phyloP scores from a whole-genome alignment of 2,797 vertebrate species.

The Ataeniobius toweri region DNA sequence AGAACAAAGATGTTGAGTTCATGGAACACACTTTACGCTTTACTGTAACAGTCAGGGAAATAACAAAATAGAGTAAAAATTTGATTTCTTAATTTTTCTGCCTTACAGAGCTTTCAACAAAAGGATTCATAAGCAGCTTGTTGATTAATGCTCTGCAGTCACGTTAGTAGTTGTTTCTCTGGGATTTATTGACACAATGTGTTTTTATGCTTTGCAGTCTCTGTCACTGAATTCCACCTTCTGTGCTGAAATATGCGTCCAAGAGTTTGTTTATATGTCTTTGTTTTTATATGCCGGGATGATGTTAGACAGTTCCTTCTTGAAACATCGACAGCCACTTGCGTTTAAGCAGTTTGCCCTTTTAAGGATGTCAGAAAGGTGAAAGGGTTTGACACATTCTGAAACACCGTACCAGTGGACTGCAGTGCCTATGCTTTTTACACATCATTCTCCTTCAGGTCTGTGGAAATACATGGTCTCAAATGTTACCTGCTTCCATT shows the following conservation, averaged over 20 bases:
- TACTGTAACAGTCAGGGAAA: background rate
- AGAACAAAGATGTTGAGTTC: background rate
- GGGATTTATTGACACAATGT: background rate
- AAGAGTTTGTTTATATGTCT: background rate
- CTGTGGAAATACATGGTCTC: background rate
- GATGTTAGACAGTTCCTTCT: background rate
- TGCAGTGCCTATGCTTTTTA: background rate
- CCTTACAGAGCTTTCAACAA: background rate
- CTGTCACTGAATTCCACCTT: background rate
- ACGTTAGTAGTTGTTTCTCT: background rate
- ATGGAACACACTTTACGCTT: background rate
- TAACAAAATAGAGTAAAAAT: background rate
- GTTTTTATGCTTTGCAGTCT: background rate
- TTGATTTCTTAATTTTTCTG: background rate
- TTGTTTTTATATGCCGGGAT: background rate
- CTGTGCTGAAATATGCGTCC: background rate
- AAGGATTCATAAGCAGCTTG: background rate
- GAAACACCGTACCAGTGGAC: background rate
- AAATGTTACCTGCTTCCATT: background rate
- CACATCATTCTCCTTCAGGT: background rate
- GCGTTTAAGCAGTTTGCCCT: background rate
- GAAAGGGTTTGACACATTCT: background rate
- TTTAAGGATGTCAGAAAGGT: background rate
- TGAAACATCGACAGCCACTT: background rate
- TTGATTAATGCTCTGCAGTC: background rate